Base-by-base conservation (phyloP, 1,140 invertebrate genomes). In the Trissolcus basalis region DNA sequence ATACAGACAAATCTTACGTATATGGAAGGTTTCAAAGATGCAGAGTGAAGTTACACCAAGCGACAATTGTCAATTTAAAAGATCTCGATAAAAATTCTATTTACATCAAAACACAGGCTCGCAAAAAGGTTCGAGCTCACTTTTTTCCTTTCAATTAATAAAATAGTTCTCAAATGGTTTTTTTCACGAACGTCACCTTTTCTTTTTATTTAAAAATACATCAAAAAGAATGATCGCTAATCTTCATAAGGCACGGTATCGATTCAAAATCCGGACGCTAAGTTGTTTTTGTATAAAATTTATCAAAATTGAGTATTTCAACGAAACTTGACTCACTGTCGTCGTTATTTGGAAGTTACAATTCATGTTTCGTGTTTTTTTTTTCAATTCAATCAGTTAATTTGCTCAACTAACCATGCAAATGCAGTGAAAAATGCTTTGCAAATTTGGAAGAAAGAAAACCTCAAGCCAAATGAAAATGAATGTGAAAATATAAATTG, bases 151-250 rank as follows among this genome's bases (percentile, higher is more conserved):
- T 27, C 19, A 39, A 10, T 6, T 35, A 35, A 39, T 39, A 39
- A n/a, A 39, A 78, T 69, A 78, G 76, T 9, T 1, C n/a, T 9
- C 36, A n/a, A 39, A 39, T 39, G n/a, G n/a, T n/a, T n/a, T n/a
- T n/a, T n/a, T n/a, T 39, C 6, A 9, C 36, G 9, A 39, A 39
- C 9, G 9, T 39, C 36, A 39, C 9, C 3, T 1, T 39, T 1
- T 35, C 33, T 6, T 39, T 11, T 11, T 39, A 11, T n/a, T 39
- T 39, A 9, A 11, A 39, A 39, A 11, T 39, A 9, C 36, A 39
- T 39, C n/a, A 9, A 11, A 39, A 39, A 39, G n/a, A 39, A 9
- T 39, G 9, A 39, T 39, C n/a, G 36, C 36, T 9, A 39, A 39
- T 39, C 9, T 4, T 39, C 9, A 11, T 39, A 39, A 39, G 36